Percentiles rank a stretch among this genome's conserved stretches.
phyloP scores from a whole-genome alignment of 1,140 invertebrate genomes.

The Chymomyza costata region DNA sequence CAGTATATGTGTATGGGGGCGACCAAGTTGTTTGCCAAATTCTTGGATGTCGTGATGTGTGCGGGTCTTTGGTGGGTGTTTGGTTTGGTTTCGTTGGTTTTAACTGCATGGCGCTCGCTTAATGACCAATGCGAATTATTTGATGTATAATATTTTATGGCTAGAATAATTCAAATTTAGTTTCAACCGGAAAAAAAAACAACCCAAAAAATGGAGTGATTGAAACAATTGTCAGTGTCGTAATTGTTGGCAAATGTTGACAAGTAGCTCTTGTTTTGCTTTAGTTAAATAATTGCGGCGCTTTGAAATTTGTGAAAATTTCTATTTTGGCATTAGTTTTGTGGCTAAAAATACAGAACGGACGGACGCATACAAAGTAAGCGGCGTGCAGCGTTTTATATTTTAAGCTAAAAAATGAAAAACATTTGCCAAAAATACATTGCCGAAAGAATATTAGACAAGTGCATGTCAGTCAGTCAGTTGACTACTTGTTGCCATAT shows the following conservation, averaged over 20 bases:
- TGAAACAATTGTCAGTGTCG: too few species aligned
- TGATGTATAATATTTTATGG: too few species aligned
- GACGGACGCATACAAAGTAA: slow-evolving; percentile 34
- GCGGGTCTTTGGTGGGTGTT: slow-evolving; percentile 12
- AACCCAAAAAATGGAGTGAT: too few species aligned
- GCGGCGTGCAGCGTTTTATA: slow-evolving; percentile 38
- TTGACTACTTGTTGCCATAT: slow-evolving; percentile 14
- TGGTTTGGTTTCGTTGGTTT: slow-evolving; percentile 12
- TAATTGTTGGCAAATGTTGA: too few species aligned
- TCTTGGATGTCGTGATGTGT: slow-evolving; percentile 25
- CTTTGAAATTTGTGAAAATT: too few species aligned
- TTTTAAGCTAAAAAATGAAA: slow-evolving; percentile 30
- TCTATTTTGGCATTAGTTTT: too few species aligned
- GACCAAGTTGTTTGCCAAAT: slow-evolving; percentile 25
- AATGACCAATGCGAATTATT: slow-evolving; percentile 41
- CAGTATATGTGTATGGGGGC: slow-evolving; percentile 14
- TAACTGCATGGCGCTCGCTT: slow-evolving; percentile 42
- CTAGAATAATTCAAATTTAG: too few species aligned
- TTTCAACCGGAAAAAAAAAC: too few species aligned
- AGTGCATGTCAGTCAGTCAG: slow-evolving; percentile 55
- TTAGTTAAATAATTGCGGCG: too few species aligned
- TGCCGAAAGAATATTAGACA: slow-evolving; percentile 48
- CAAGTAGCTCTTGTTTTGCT: too few species aligned
- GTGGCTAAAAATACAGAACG: slow-evolving; percentile 8
- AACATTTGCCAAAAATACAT: slow-evolving; percentile 51